Evolutionary conservation across 2,888 invertebrate genomes (phyloP).

Genomic region (Erebia palarica): DNA sequence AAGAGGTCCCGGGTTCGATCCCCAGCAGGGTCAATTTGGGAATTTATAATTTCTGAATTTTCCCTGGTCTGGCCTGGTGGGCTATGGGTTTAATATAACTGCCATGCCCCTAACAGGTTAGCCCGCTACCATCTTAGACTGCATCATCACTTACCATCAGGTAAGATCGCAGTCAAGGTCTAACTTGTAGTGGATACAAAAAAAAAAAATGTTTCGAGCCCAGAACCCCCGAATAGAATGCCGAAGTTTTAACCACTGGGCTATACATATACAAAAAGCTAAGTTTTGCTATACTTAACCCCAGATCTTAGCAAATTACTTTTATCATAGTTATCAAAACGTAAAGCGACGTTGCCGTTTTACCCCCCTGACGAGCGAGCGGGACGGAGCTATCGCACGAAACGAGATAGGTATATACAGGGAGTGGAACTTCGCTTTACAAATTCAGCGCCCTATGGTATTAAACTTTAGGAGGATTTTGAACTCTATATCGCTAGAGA

Average conservation of each 20-base stretch:
- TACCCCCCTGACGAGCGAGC: conserved; percentile 18
- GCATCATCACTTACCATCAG: too few relatives aligned
- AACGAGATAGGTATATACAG: conserved; percentile 25
- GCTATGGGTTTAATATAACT: too few relatives aligned
- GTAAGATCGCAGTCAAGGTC: too few relatives aligned
- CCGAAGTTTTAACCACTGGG: background rate
- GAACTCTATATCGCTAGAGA: background rate
- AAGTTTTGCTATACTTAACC: background rate
- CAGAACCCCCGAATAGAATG: too few relatives aligned
- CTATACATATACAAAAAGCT: background rate
- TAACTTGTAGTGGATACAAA: too few relatives aligned
- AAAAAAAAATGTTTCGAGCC: too few relatives aligned
- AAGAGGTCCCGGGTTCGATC: too few relatives aligned
- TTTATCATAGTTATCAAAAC: conserved; percentile 12
- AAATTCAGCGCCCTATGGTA: conserved; percentile 16
- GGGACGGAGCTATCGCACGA: conserved; percentile 27
- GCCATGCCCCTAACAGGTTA: too few relatives aligned
- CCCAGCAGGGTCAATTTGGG: too few relatives aligned
- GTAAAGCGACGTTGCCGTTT: conserved; percentile 28
- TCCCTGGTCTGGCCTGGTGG: too few relatives aligned
- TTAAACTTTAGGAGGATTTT: background rate
- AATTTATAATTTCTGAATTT: too few relatives aligned
- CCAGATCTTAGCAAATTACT: conserved; percentile 6
- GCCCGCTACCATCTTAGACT: too few relatives aligned
- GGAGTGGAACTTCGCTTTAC: conserved; percentile 24